Evolutionary conservation across 2,888 invertebrate species (phyloP), one percentile per base, ranked within the genome.

Genomic region (Drosophila diplacantha): DNA sequence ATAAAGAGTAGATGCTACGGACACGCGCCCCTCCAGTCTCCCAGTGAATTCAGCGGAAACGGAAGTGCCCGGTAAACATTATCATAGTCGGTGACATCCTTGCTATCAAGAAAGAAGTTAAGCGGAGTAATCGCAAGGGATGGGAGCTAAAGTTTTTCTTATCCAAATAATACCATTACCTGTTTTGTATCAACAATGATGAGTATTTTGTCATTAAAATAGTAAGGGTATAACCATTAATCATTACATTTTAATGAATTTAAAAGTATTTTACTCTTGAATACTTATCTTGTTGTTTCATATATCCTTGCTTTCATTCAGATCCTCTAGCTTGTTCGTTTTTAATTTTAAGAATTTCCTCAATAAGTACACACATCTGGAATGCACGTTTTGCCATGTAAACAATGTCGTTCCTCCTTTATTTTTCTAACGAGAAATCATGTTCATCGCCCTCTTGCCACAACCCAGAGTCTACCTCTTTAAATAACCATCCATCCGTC

Each of bases 1-100:
- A 62, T 52, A 50, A 65, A 51, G 18, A 54, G 50, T 39, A 44
- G 35, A 18, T 31, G 24, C 20, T 39, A 37, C 18, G 51, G 20
- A 47, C 49, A 37, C 39, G 46, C 39, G 34, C 64, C 46, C 32
- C 18, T 5, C 2, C 20, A 39, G 12, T 44, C 22, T 11, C 12
- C 12, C 24, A 37, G 59, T 31, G 37, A 59, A 59, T 35, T 35
- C 20, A 5, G 24, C 38, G 29, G 29, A 39, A 52, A 11, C 38
- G 43, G 39, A 66, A 64, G 59, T 68, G 34, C 39, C 37, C 56
- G 39, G 57, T 57, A 58, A 65, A 68, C 56, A 72, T 70, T 72
- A 59, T 51, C 55, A 57, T 63, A 58, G 52, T 44, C 65, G 63
- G 70, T 57, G 65, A 65, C 61, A 68, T 57, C 53, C 49, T 34